Conservation (phyloP, 53 echinoderm and acorn worm genomes). For the Antedon mediterranea region DNA sequence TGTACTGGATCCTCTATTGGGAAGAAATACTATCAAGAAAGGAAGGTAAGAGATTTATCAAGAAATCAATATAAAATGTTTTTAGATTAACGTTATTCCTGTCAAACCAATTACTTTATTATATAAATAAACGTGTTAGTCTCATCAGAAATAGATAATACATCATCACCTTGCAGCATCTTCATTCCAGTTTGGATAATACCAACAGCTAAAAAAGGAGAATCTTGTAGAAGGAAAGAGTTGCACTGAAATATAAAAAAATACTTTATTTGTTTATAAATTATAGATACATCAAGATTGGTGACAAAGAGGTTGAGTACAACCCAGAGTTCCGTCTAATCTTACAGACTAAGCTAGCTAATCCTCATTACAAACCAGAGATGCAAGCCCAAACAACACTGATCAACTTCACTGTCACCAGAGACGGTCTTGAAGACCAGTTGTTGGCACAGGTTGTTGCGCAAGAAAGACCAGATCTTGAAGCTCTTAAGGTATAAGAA, state of each 20-base stretch:
- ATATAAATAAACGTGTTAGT: too few relatives aligned
- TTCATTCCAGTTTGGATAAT: too few relatives aligned
- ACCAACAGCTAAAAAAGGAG: too few relatives aligned
- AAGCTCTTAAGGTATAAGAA: conserved; percentile 60
- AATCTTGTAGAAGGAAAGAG: too few relatives aligned
- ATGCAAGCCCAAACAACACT: conserved; percentile 99
- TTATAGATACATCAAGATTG: conserved; percentile 98
- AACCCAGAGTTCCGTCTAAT: conserved; percentile 92
- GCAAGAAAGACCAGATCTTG: conserved; percentile 89
- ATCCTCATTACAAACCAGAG: conserved; percentile 99
- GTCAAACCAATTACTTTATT: too few relatives aligned
- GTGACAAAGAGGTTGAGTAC: conserved; percentile 98
- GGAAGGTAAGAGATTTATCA: conserved; percentile 45
- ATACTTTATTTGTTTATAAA: not conserved
- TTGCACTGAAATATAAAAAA: too few relatives aligned
- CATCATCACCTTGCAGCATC: too few relatives aligned
- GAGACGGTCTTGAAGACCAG: conserved; percentile 93
- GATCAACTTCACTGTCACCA: conserved; percentile 98
- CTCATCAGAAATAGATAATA: too few relatives aligned
- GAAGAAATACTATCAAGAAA: conserved; percentile 96
- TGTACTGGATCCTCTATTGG: conserved; percentile 82
- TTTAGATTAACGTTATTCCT: too few relatives aligned
- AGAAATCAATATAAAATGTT: too few relatives aligned
- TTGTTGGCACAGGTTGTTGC: conserved; percentile 92
- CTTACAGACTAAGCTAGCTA: conserved; percentile 95